Evolutionary conservation across 2,888 invertebrate species (phyloP).

Genomic region (Gymnoscelis rufifasciata): DNA sequence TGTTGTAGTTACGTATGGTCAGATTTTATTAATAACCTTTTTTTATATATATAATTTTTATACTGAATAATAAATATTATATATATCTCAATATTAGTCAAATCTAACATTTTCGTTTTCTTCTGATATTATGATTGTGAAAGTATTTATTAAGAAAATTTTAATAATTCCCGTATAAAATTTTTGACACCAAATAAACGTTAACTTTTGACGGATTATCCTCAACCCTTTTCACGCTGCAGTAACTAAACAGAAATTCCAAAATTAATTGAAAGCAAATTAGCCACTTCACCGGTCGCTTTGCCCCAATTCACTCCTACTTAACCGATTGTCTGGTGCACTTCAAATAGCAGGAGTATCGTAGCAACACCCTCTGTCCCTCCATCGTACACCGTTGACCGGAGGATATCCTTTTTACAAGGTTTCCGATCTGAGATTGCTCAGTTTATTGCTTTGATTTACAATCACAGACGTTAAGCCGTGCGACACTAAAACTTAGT

Average conservation of each 20-base stretch:
- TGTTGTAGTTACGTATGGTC: no score
- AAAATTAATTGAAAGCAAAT: slow-evolving; percentile 1
- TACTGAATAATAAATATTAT: no score
- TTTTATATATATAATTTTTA: no score
- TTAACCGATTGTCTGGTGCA: slow-evolving; percentile 23
- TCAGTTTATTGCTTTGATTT: slow-evolving; percentile 45
- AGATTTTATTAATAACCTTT: no score
- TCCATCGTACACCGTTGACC: slow-evolving; percentile 28
- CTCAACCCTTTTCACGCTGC: neutral
- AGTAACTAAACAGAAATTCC: no score
- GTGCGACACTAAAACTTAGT: no score
- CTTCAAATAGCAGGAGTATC: slow-evolving; percentile 30
- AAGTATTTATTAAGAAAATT: no score
- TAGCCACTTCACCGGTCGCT: slow-evolving; percentile 2
- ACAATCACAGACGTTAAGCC: slow-evolving; percentile 26
- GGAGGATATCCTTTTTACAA: slow-evolving; percentile 61
- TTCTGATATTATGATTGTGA: no score
- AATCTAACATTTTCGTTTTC: no score
- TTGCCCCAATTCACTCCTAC: slow-evolving; percentile 13
- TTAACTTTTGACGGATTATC: neutral
- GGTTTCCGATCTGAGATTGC: slow-evolving; percentile 51
- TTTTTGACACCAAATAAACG: neutral
- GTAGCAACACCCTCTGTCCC: slow-evolving; percentile 47
- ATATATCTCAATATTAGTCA: no score
- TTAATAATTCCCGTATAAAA: no score